Base-by-base conservation (phyloP, 2,797 vertebrate genomes). In the Choloepus didactylus region DNA sequence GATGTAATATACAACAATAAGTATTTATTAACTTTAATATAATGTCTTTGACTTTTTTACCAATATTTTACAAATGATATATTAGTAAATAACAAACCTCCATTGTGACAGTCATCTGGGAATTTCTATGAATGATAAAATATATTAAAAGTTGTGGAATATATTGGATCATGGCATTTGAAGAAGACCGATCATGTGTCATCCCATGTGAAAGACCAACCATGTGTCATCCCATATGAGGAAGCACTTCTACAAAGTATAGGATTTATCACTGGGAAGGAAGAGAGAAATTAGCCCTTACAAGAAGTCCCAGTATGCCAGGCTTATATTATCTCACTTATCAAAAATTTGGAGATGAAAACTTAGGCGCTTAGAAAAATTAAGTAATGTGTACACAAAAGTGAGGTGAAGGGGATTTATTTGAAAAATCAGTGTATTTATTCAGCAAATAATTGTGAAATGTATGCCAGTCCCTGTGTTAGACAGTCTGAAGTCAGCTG, bases 111-210 rank as follows among this genome's bases (percentile, higher is more conserved):
- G 49, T 56, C 38, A 94, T 84, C 80, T 31, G 46, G 46, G 27
- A 29, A 14, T 92, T 94, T 95, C 59, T 95, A 16, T 27, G 8
- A 92, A 93, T 82, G 9, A 35, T 51, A 85, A 79, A 82, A 93
- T 38, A 9, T 16, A 79, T 62, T 44, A 83, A 72, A 69, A 0
- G n/a, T 80, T 60, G 16, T 31, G 2, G 54, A 51, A 3, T 91
- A 44, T 84, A 59, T 16, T 82, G 25, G 90, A 64, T 16, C 5
- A 79, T 38, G 2, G 15, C 21, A 76, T 80, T 85, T 86, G 38
- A 87, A 41, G 27, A 87, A 94, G 44, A 79, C 2, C 2, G 86
- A 29, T 75, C 18, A 1, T 49, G 23, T 87, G 41, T 75, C 41
- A 44, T 44, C 3, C 41, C 41, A 44, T 49, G 23, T 84, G 41